Conservation (phyloP, 2,113 vertebrate genomes). For the Climacteris rufus region DNA sequence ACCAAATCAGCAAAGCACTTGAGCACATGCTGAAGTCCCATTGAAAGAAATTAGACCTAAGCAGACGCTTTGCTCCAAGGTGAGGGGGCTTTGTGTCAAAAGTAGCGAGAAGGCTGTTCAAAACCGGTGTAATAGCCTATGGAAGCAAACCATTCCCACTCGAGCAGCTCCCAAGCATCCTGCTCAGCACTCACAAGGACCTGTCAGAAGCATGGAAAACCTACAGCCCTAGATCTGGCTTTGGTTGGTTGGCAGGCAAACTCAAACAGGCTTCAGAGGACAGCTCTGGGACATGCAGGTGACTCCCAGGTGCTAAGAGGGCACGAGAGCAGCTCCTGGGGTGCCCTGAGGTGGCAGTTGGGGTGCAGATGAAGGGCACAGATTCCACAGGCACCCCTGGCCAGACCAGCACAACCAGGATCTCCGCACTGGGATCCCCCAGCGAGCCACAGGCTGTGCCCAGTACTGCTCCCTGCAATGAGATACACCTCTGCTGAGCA, state of each 20-base stretch:
- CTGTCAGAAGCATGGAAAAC: not conserved
- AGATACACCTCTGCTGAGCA: not conserved
- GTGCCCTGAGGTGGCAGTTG: not conserved
- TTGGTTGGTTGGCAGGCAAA: not conserved
- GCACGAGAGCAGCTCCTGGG: not conserved
- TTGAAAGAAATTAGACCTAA: not conserved
- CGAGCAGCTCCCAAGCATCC: rapidly evolving
- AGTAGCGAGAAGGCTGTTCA: not conserved
- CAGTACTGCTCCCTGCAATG: not conserved
- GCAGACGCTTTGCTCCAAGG: not conserved
- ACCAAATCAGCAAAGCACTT: slow-evolving; percentile 37
- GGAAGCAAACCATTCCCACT: not conserved
- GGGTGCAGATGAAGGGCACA: not conserved
- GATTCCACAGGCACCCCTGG: rapidly evolving
- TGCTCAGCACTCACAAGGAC: not conserved
- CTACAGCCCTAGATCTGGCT: not conserved
- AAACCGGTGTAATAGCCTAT: not conserved
- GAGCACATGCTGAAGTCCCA: slow-evolving; percentile 32
- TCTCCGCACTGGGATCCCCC: not conserved
- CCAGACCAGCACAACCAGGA: not conserved
- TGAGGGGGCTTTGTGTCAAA: not conserved
- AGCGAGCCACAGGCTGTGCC: not conserved
- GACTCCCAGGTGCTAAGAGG: not conserved
- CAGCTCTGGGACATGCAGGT: not conserved
- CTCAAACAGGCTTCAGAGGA: not conserved